phyloP scores from a whole-genome alignment of 2,797 vertebrate genomes.

The Tapera naevia region DNA sequence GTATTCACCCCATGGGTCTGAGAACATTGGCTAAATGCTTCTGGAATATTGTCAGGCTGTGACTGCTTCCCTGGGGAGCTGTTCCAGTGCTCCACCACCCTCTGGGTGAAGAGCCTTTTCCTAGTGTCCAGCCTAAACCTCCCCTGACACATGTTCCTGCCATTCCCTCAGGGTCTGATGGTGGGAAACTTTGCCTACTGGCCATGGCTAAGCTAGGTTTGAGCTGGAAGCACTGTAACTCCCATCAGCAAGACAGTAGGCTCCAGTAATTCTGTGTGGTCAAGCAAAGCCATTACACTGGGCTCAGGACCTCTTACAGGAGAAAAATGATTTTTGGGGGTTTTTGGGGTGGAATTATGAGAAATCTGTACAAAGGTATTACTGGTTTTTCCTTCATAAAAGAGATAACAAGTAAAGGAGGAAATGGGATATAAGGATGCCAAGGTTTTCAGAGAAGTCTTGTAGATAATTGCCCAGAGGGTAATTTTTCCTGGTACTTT shows the following conservation, averaged over 20 bases:
- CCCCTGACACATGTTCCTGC: no score
- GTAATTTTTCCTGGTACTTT: not conserved
- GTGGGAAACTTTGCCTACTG: not conserved
- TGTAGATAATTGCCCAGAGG: not conserved
- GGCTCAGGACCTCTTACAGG: no score
- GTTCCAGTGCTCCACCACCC: no score
- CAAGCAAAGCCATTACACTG: not conserved
- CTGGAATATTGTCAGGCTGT: no score
- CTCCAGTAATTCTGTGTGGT: not conserved
- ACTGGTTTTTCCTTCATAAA: not conserved
- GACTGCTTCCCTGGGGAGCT: no score
- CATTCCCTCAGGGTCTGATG: no score
- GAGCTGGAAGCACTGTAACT: not conserved
- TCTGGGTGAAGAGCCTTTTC: no score
- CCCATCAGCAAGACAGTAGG: not conserved
- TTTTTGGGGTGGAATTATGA: not conserved
- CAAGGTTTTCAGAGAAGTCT: not conserved
- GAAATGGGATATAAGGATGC: rapidly evolving
- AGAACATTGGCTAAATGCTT: no score
- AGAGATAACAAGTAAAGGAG: rapidly evolving
- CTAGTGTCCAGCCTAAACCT: no score
- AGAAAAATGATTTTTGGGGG: not conserved
- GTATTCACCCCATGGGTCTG: no score
- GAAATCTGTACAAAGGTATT: not conserved
- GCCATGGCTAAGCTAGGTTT: rapidly evolving